Evolutionary conservation across 2,113 vertebrate genomes (phyloP), one percentile per base, ranked within the genome.

Genomic region (Callionymus lyra): DNA sequence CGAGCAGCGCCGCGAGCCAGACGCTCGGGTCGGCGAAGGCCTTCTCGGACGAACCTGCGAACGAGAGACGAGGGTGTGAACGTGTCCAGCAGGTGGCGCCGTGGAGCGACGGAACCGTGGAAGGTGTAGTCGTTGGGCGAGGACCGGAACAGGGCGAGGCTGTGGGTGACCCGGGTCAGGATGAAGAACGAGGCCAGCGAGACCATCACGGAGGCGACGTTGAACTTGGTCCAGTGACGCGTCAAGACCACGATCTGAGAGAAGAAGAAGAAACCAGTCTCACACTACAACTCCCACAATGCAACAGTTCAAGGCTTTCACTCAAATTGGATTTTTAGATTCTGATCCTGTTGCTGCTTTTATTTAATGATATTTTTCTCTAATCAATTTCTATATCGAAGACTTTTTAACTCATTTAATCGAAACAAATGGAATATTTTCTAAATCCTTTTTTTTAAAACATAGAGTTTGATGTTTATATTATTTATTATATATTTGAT

Each of bases 1-100:
- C 82, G 21, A 98, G 78, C 21, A 93, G 48, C 11, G 91, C 50
- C 17, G 89, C 79, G 1, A 95, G 84, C 81, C 92, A 84, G 13
- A 81, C 21, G 0, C 77, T 72, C 2, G 89, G 88, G 36, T 84
- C 65, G 0, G 54, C 60, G 42, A 93, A 81, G 44, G 87, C 81
- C 0, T 79, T 85, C 13, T 12, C 16, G 59, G 80, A 83, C 10
- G 70, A 87, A 2, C 82, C 93, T 98, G 76, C 21, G 10, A 35
- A n/a, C 34, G 12, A 4, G n/a, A 35, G 10, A 3, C 10, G 3
- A 35, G 2, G 2, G 13, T 6, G 4, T 17, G 10, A 19, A 18
- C 9, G 18, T 16, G 9, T 42, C 17, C 2, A 2, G 9, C 6
- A 2, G 6, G 39, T 15, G 6, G 10, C 6, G 21, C 6, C 48